A percentile compares a stretch with the other conserved stretches of the same genome.
Evolutionary conservation across 2,797 vertebrate genomes (phyloP).

Genomic region (Rhynchonycteris naso): DNA sequence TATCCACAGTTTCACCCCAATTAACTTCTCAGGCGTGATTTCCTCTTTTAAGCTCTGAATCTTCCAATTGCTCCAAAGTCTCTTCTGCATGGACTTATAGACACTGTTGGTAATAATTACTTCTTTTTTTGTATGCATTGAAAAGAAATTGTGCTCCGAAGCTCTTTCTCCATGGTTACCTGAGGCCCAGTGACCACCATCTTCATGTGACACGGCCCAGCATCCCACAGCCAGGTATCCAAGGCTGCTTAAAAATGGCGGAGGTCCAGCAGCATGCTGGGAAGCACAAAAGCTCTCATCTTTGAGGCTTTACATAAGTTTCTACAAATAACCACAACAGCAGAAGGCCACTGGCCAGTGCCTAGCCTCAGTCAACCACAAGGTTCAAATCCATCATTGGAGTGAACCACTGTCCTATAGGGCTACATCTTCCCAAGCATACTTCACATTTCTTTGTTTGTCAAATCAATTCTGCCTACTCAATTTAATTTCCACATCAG

Average conservation of each 20-base stretch:
- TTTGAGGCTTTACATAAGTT: background rate
- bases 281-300: background rate
- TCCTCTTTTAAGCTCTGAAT: conserved; percentile 97
- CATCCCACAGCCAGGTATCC: no score
- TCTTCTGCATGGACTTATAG: conserved; percentile 94
- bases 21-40: conserved; percentile 92
- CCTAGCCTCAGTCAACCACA: background rate
- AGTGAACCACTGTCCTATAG: background rate
- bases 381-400: background rate
- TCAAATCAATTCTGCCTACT: background rate
- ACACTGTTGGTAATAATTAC: conserved; percentile 89
- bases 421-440: background rate
- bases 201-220: no score
- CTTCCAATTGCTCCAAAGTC: conserved; percentile 93
- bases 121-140: conserved; percentile 93
- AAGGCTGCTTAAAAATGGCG: no score
- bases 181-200: background rate
- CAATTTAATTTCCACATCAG: background rate
- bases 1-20: conserved; percentile 96
- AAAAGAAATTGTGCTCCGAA: conserved; percentile 88
- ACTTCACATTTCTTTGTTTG: background rate
- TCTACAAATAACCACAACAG: conserved; percentile 18
- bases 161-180: conserved; percentile 90
- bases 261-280: no score
- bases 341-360: background rate